These are phyloP conservation scores for Conchocele bisecta DNA, from an alignment of 2,888 invertebrate genomes.

Conservation along the genomic window DNA sequence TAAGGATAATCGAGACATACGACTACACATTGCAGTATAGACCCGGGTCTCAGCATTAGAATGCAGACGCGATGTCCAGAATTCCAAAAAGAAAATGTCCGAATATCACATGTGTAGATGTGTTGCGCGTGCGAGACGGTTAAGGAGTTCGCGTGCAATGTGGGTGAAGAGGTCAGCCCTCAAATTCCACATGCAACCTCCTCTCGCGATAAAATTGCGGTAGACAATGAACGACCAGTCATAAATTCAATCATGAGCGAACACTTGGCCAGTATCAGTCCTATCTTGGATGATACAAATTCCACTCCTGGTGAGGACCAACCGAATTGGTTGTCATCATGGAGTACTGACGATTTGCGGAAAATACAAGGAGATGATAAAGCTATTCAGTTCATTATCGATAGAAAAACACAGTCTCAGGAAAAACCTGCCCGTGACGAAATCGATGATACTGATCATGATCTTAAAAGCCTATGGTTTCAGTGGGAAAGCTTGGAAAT, in stretches of 20 bases:
- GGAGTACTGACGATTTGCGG: constrained; percentile 10
- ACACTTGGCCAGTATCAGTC: constrained; percentile 1
- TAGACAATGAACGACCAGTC: background rate
- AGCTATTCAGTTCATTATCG: too few relatives aligned
- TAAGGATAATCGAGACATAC: too few relatives aligned
- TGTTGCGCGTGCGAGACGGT: too few relatives aligned
- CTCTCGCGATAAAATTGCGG: background rate
- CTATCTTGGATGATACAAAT: background rate
- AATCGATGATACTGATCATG: background rate
- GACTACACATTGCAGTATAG: too few relatives aligned
- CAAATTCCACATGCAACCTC: background rate
- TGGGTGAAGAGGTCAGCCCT: background rate
- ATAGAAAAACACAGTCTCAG: too few relatives aligned
- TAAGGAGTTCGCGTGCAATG: background rate
- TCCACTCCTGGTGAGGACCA: background rate
- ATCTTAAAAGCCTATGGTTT: background rate
- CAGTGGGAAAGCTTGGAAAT: constrained; percentile 7
- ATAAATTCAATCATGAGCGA: too few relatives aligned
- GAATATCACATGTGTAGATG: too few relatives aligned
- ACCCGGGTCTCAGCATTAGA: too few relatives aligned
- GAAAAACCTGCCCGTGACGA: background rate
- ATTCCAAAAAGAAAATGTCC: too few relatives aligned
- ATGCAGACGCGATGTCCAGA: too few relatives aligned
- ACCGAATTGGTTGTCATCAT: constrained; percentile 23
- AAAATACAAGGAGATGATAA: constrained; percentile 16